phyloP scores from a whole-genome alignment of 2,113 vertebrate genomes.

The Recurvirostra avosetta region DNA sequence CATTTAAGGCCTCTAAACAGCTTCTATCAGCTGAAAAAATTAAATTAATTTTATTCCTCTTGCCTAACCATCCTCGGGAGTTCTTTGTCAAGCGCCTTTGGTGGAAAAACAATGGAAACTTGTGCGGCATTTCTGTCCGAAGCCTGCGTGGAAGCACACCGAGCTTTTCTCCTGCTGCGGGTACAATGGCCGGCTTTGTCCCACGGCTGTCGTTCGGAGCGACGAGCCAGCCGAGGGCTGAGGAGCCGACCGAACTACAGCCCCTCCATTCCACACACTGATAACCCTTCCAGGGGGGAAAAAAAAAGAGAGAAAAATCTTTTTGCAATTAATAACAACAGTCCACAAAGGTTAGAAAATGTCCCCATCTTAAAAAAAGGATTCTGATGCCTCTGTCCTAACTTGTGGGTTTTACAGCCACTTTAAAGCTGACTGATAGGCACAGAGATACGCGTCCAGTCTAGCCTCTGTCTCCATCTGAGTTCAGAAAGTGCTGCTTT shows the following conservation, averaged over 20 bases:
- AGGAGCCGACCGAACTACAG: background rate
- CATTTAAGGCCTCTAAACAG: background rate
- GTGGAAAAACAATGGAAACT: background rate
- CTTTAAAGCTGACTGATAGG: background rate
- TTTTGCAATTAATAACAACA: background rate
- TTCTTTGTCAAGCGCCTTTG: background rate
- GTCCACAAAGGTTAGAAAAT: background rate
- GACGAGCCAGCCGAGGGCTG: background rate
- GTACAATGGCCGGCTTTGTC: background rate
- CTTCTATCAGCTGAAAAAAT: background rate
- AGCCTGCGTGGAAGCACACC: background rate
- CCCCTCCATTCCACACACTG: background rate
- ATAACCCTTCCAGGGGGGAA: fast-evolving
- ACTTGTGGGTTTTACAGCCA: fast-evolving
- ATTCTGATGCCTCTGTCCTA: background rate
- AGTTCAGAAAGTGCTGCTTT: background rate
- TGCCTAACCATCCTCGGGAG: background rate
- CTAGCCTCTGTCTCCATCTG: background rate
- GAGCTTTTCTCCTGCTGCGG: background rate
- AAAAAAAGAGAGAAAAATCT: background rate
- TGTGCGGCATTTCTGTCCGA: background rate
- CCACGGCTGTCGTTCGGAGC: fast-evolving
- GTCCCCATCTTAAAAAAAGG: fast-evolving
- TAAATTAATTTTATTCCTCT: background rate
- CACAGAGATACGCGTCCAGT: background rate